phyloP scores from a whole-genome alignment of 92 coral and sea anemone genomes.

The Bergia puertoricense region DNA sequence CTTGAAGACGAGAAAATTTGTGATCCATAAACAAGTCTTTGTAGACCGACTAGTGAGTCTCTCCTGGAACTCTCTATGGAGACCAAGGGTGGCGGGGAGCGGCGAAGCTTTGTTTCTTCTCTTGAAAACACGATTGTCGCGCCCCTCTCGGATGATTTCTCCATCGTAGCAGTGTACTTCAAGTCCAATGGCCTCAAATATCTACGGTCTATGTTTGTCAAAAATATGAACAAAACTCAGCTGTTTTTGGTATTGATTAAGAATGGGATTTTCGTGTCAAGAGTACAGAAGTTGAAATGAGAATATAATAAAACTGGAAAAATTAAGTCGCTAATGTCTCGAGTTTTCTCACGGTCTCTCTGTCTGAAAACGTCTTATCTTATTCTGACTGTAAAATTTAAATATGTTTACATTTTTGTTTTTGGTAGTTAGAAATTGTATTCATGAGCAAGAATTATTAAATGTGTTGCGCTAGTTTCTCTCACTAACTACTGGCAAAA shows the following conservation, averaged over 20 bases:
- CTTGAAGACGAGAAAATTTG: constrained; percentile 63
- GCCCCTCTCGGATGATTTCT: constrained; percentile 23
- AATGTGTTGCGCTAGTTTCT: not conserved
- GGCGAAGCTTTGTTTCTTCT: constrained; percentile 63
- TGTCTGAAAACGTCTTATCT: not conserved
- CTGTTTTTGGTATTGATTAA: not conserved
- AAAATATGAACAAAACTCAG: not conserved
- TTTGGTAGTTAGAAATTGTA: not conserved
- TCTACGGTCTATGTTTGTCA: not conserved
- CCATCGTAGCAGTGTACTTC: not conserved
- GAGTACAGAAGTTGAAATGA: not conserved
- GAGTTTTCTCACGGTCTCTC: not conserved
- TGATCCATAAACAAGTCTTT: constrained; percentile 83
- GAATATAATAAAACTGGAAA: not conserved
- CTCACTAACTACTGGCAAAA: not conserved
- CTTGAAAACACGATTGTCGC: constrained; percentile 36
- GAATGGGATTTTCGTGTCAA: not conserved
- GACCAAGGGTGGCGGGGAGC: constrained; percentile 86
- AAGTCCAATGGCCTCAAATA: not conserved
- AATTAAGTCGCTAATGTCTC: not conserved
- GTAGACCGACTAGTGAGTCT: constrained; percentile 80
- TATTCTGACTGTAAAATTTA: not conserved
- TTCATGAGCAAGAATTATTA: not conserved
- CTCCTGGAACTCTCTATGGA: constrained; percentile 70
- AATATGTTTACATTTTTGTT: not conserved